Conservation (phyloP, 2,888 invertebrate species). For the Agrochola macilenta region DNA sequence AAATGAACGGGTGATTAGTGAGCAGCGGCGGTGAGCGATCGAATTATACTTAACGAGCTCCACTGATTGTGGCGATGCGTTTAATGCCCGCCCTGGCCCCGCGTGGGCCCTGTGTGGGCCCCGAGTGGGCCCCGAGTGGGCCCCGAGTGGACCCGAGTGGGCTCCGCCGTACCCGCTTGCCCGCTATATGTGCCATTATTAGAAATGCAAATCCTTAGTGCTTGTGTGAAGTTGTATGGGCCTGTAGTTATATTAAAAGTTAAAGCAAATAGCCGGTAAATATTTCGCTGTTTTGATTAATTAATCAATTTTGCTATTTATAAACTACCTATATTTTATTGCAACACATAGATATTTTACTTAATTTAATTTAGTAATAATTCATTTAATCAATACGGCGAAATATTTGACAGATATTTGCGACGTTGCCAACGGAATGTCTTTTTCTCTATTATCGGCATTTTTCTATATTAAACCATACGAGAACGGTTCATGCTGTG, state of each 20-base stretch:
- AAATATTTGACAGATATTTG: too few species aligned
- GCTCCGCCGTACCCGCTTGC: neutral
- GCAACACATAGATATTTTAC: too few species aligned
- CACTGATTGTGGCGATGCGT: constrained; percentile 72
- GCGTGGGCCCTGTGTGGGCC: neutral
- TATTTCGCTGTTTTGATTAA: too few species aligned
- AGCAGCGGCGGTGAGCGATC: constrained; percentile 77
- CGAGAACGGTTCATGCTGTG: neutral
- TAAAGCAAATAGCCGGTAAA: too few species aligned
- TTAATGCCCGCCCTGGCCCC: constrained; percentile 48
- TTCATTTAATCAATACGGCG: too few species aligned
- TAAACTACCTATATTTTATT: too few species aligned
- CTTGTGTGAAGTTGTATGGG: neutral
- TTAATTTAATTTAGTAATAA: too few species aligned
- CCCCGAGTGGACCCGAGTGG: neutral
- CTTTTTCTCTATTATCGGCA: too few species aligned
- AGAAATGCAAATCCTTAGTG: neutral
- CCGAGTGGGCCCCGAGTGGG: neutral
- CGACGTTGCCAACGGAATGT: too few species aligned
- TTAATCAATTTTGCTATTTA: too few species aligned
- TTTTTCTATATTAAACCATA: neutral
- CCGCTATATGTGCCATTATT: constrained; percentile 8
- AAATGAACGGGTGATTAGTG: constrained; percentile 76
- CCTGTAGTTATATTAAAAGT: too few species aligned
- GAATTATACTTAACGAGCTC: constrained; percentile 80